phyloP scores from a whole-genome alignment of 2,888 invertebrate genomes.

The Aricia artaxerxes region DNA sequence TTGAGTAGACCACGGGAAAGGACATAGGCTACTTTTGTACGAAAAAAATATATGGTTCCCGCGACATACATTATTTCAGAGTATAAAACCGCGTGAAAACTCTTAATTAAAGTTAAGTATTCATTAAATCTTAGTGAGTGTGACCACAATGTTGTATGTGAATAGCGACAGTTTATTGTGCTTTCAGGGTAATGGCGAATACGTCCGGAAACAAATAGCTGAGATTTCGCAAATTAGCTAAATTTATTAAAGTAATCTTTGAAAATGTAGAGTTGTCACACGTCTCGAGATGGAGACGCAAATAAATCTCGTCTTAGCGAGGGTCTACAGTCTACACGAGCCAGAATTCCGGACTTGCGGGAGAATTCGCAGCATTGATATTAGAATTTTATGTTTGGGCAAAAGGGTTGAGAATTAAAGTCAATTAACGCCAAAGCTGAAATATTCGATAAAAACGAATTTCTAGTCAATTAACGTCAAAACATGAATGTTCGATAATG shows the following conservation, averaged over 20 bases:
- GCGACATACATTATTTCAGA: too few relatives aligned
- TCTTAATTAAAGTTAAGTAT: too few relatives aligned
- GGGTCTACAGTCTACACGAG: conserved; percentile 39
- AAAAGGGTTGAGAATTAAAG: too few relatives aligned
- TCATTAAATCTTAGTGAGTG: too few relatives aligned
- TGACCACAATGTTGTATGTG: not conserved
- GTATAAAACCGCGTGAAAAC: too few relatives aligned
- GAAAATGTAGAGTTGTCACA: conserved; percentile 28
- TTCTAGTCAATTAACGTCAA: too few relatives aligned
- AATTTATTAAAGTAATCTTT: conserved; percentile 28
- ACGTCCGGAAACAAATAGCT: not conserved
- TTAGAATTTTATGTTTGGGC: not conserved
- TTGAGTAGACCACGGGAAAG: too few relatives aligned
- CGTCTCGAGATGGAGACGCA: not conserved
- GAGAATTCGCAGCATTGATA: not conserved
- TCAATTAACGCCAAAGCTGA: too few relatives aligned
- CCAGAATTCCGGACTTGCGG: not conserved
- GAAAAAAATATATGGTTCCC: too few relatives aligned
- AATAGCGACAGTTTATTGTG: not conserved
- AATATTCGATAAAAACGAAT: too few relatives aligned
- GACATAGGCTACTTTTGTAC: too few relatives aligned
- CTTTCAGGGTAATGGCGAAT: not conserved
- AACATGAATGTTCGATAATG: too few relatives aligned
- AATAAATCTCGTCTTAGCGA: conserved; percentile 63
- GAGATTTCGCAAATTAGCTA: conserved; percentile 17